phyloP scores from a whole-genome alignment of 2,797 vertebrate genomes.

The Staurois parvus region DNA sequence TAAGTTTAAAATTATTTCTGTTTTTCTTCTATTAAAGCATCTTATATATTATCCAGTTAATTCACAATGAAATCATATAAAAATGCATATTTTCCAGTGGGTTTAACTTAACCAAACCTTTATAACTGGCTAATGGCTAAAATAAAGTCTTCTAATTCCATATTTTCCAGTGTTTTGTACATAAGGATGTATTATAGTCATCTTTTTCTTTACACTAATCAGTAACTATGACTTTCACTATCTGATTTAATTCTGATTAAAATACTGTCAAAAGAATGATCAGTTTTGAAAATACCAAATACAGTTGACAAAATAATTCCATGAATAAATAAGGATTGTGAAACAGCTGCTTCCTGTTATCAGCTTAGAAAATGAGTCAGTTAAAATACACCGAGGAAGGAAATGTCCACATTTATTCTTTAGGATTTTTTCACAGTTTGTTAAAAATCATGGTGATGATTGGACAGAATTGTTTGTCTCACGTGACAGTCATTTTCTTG shows the following conservation, averaged over 20 bases:
- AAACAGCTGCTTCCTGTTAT: conserved; percentile 53
- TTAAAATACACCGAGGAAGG: conserved; percentile 36
- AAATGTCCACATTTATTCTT: conserved; percentile 24
- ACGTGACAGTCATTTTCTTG: neutral
- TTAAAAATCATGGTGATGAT: neutral
- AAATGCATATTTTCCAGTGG: too few relatives aligned
- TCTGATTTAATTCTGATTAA: neutral
- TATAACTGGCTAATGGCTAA: neutral
- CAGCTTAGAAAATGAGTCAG: conserved; percentile 37
- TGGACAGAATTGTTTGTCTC: neutral
- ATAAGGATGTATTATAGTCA: too few relatives aligned
- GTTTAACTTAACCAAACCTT: too few relatives aligned
- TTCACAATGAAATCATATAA: too few relatives aligned
- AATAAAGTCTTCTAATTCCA: neutral
- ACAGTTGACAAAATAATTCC: conserved; percentile 2
- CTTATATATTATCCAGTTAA: too few relatives aligned
- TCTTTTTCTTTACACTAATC: neutral
- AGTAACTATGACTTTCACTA: neutral
- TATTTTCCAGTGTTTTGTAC: neutral
- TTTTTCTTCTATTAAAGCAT: too few relatives aligned
- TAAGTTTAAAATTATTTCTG: too few relatives aligned
- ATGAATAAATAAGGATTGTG: conserved; percentile 28
- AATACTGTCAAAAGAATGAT: neutral
- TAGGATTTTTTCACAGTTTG: conserved; percentile 4
- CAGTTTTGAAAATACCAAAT: neutral